Percentiles rank a stretch among this genome's conserved stretches.
Conservation (phyloP, 92 coral and sea anemone species). For the Paramuricea clavata region DNA sequence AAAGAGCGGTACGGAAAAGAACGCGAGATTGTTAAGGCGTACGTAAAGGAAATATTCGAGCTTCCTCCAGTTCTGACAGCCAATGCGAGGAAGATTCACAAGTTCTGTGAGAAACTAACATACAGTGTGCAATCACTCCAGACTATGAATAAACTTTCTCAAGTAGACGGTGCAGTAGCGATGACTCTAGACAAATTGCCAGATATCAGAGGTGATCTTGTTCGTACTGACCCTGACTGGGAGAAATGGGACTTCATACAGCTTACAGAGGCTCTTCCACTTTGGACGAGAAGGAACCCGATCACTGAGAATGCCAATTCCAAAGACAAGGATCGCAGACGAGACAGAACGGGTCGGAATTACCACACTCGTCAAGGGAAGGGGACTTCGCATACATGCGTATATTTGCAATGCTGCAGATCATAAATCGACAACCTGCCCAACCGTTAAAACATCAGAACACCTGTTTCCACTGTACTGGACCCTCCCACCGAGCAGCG, state of each 20-base stretch:
- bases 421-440: slow-evolving; percentile 58
- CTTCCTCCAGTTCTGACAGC: slow-evolving; percentile 58
- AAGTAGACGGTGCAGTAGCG: slow-evolving; percentile 61
- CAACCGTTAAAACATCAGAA: slow-evolving; percentile 22
- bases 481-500: slow-evolving; percentile 24
- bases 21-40: slow-evolving; percentile 59
- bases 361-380: slow-evolving; percentile 54
- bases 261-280: slow-evolving; percentile 55
- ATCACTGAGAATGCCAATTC: slow-evolving; percentile 11
- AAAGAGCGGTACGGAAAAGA: too few species aligned
- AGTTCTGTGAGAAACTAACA: slow-evolving; percentile 50
- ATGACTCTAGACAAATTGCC: slow-evolving; percentile 67
- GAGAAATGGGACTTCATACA: slow-evolving; percentile 54
- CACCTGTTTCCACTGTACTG: slow-evolving; percentile 66
- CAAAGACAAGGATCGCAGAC: slow-evolving; percentile 34
- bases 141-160: slow-evolving; percentile 44
- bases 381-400: slow-evolving; percentile 8
- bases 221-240: slow-evolving; percentile 60
- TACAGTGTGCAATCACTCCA: slow-evolving; percentile 58
- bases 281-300: slow-evolving; percentile 66
- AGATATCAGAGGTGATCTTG: slow-evolving; percentile 63
- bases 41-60: slow-evolving; percentile 53
- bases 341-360: slow-evolving; percentile 16
- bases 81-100: slow-evolving; percentile 43
- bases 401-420: slow-evolving; percentile 43